phyloP scores from a whole-genome alignment of 2,888 invertebrate genomes.

The Yponomeuta evonymella region DNA sequence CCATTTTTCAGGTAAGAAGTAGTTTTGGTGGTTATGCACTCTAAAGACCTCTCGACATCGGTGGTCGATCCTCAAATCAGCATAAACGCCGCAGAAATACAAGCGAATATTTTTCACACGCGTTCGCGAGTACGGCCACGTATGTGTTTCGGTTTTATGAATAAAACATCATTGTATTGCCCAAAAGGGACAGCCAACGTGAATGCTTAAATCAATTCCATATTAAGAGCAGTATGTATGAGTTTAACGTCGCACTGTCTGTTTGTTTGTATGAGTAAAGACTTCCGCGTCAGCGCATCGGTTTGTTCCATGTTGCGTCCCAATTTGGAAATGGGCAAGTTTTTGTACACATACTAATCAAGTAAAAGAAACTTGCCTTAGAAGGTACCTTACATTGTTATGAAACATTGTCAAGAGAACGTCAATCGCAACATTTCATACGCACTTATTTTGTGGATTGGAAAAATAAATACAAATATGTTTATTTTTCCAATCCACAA shows the following conservation, averaged over 20 bases:
- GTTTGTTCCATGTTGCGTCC: neutral
- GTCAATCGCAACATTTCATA: too few species aligned
- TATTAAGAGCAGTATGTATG: constrained; percentile 41
- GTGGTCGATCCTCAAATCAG: neutral
- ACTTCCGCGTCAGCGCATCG: constrained; percentile 18
- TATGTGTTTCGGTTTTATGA: constrained; percentile 43
- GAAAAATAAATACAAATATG: too few species aligned
- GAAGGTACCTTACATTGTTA: too few species aligned
- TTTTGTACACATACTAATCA: too few species aligned
- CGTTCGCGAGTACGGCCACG: neutral
- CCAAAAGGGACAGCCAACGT: constrained; percentile 44
- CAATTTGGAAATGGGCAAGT: neutral
- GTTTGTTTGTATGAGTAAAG: constrained; percentile 31
- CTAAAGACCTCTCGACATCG: neutral
- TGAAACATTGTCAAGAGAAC: too few species aligned
- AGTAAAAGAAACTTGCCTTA: too few species aligned
- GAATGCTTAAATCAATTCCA: constrained; percentile 32
- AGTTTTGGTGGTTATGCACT: too few species aligned
- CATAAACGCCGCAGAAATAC: neutral
- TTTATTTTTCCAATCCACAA: too few species aligned
- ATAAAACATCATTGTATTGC: constrained; percentile 51
- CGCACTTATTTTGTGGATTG: too few species aligned
- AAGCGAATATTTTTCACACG: constrained; percentile 2
- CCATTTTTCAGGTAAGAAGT: too few species aligned
- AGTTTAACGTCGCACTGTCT: constrained; percentile 28